phyloP scores from a whole-genome alignment of 2,113 vertebrate genomes.

The Ammodytes marinus region DNA sequence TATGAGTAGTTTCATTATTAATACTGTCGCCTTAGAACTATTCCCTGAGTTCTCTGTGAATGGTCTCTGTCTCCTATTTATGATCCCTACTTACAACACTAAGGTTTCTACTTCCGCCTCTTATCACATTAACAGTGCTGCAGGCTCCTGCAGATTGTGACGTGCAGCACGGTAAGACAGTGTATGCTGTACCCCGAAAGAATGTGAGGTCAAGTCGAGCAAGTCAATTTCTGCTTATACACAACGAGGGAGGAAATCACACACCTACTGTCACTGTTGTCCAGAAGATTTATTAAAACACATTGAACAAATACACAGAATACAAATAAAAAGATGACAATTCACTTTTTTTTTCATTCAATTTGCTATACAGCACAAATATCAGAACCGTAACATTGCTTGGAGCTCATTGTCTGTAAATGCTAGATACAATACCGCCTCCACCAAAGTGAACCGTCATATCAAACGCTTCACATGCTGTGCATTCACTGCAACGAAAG shows the following conservation, averaged over 20 bases:
- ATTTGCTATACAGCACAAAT: slow-evolving; percentile 79
- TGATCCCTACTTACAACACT: background rate
- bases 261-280: slow-evolving; percentile 53
- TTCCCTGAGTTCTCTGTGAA: background rate
- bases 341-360: slow-evolving; percentile 80
- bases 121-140: slow-evolving; percentile 47
- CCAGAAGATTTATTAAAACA: slow-evolving; percentile 90
- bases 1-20: background rate
- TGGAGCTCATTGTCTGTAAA: slow-evolving; percentile 75
- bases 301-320: slow-evolving; percentile 89
- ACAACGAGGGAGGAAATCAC: background rate
- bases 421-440: slow-evolving; percentile 66
- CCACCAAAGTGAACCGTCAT: slow-evolving; percentile 71
- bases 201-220: background rate
- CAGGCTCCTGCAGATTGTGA: slow-evolving; percentile 12
- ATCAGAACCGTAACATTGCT: slow-evolving; percentile 72
- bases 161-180: background rate
- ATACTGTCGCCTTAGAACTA: background rate
- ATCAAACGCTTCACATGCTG: slow-evolving; percentile 81
- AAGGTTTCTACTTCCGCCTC: slow-evolving; percentile 33
- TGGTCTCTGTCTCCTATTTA: background rate
- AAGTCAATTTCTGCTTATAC: background rate
- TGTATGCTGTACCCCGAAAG: background rate
- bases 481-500: slow-evolving; percentile 83
- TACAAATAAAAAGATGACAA: slow-evolving; percentile 89